Evolutionary conservation across 2,888 invertebrate genomes (phyloP), one percentile per base, ranked within the genome.

Genomic region (Ferdinandea cuprea): DNA sequence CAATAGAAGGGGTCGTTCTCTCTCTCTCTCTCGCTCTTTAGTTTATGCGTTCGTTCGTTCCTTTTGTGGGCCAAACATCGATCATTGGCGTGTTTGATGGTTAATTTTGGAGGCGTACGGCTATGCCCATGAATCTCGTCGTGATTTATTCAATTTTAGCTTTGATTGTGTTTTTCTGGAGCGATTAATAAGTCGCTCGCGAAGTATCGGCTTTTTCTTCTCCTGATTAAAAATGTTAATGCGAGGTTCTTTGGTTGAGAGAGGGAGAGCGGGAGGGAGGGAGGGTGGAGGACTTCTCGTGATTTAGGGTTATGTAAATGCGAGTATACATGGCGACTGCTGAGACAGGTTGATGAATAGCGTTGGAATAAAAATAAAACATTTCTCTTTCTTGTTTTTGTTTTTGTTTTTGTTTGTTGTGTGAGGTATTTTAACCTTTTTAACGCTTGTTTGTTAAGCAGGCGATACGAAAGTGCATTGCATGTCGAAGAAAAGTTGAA

Each of bases 221-320:
- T 79, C 72, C 83, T 78, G 72, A 83, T 83, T 83, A 83, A 83
- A 78, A 83, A 83, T 78, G 83, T 83, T 78, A 83, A 83, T 83
- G 42, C 54, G 54, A 44, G 52, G 69, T 65, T 66, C 54, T 52
- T 52, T 21, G 40, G 13, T 50, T 59, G 21, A 40, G 17, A 9
- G 6, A n/a, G n/a, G n/a, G n/a, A n/a, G n/a, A n/a, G 48, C 37
- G n/a, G 30, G 25, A 28, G 59, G 25, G 32, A 28, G 15, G n/a
- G n/a, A n/a, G n/a, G n/a, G n/a, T n/a, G 37, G 13, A 1, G 11
- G 40, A 30, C 46, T 63, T 73, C 58, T 8, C 54, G 78, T 83
- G 72, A 83, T 83, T 83, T 83, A 83, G 78, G 72, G 68, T 83
- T 83, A 83, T 83, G 83, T 81, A 77, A 81, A 81, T 81, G 40